Base-by-base conservation (phyloP, 2,888 invertebrate species). In the Protula sp. region DNA sequence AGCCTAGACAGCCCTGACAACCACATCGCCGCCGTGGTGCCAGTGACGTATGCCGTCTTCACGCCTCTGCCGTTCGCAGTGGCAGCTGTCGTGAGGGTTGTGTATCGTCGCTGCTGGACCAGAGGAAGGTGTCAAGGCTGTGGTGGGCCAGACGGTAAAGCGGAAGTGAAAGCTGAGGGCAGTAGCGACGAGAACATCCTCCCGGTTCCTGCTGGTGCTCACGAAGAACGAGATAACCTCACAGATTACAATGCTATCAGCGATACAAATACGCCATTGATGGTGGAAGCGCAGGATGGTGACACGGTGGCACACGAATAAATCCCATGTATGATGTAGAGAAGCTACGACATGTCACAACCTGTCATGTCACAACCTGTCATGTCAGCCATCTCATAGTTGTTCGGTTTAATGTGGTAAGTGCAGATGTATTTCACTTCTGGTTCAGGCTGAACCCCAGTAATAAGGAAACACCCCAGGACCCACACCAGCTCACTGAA, bases 191-290 rank as follows among this genome's bases (percentile, higher is more conserved):
- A 45, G 61, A 64, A n/a, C 64, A 56, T 38, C 65, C 59, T 5
- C 59, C 54, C 27, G 61, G 63, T 19, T 62, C 62, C 24, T 58
- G 30, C 47, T 59, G 57, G 52, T 67, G 65, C 53, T 62, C 9
- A 67, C 61, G 30, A 63, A 38, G 47, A 66, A 60, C 5, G 67
- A 65, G 5, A 56, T 52, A 1, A 60, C 31, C 53, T 67, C 66
- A 14, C 67, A 65, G 5, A 54, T 47, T 45, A n/a, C 9, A 63
- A 29, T 30, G 62, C 64, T 14, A 64, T 30, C 5, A 63, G 28
- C 30, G 62, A 64, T 9, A 63, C 29, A 24, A 38, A 29, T 5
- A 62, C 64, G 52, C n/a, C n/a, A n/a, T n/a, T n/a, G n/a, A n/a
- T n/a, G n/a, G n/a, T n/a, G n/a, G n/a, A n/a, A n/a, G n/a, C n/a